A percentile compares a stretch with the other conserved stretches of the same genome.
phyloP scores from a whole-genome alignment of 1,140 invertebrate species.

The Megathymus violae region DNA sequence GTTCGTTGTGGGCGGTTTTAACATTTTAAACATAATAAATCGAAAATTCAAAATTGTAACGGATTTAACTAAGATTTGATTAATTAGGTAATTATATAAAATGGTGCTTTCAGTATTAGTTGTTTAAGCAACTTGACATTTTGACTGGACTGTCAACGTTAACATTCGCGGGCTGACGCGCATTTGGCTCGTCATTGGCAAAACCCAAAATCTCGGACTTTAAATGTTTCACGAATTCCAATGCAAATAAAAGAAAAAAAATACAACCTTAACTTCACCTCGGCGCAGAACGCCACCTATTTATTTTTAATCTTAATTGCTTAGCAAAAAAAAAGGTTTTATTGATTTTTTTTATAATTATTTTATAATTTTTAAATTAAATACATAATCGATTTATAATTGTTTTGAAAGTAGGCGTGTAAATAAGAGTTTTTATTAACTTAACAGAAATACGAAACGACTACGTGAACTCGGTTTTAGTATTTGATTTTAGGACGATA shows the following conservation, averaged over 20 bases:
- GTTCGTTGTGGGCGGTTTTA: neutral
- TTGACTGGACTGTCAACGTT: slow-evolving; percentile 27
- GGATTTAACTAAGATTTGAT: slow-evolving; percentile 58
- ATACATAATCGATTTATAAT: slow-evolving; percentile 55
- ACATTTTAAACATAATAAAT: slow-evolving; percentile 8
- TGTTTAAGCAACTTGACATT: slow-evolving; percentile 66
- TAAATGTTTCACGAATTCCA: slow-evolving; percentile 18
- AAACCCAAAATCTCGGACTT: slow-evolving; percentile 15
- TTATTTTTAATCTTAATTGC: slow-evolving; percentile 69
- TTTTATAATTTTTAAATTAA: slow-evolving; percentile 51
- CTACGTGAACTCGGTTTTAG: slow-evolving; percentile 23
- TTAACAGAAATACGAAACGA: slow-evolving; percentile 42
- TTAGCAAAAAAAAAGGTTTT: slow-evolving; percentile 72
- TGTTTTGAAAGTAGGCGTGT: slow-evolving; percentile 68
- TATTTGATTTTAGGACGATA: slow-evolving; percentile 34
- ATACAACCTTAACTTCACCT: slow-evolving; percentile 25
- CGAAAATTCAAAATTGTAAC: slow-evolving; percentile 55
- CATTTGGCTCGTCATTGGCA: slow-evolving; percentile 53
- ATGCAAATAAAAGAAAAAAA: slow-evolving; percentile 34
- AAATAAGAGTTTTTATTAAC: slow-evolving; percentile 80
- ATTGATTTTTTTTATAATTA: slow-evolving; percentile 60
- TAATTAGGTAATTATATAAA: slow-evolving; percentile 65
- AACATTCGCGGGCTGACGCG: slow-evolving; percentile 53
- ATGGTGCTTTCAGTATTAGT: slow-evolving; percentile 83
- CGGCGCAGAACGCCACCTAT: slow-evolving; percentile 50